A percentile compares a stretch with the other conserved stretches of the same genome.
phyloP scores from a whole-genome alignment of 2,113 vertebrate species.

The Sialia sialis region DNA sequence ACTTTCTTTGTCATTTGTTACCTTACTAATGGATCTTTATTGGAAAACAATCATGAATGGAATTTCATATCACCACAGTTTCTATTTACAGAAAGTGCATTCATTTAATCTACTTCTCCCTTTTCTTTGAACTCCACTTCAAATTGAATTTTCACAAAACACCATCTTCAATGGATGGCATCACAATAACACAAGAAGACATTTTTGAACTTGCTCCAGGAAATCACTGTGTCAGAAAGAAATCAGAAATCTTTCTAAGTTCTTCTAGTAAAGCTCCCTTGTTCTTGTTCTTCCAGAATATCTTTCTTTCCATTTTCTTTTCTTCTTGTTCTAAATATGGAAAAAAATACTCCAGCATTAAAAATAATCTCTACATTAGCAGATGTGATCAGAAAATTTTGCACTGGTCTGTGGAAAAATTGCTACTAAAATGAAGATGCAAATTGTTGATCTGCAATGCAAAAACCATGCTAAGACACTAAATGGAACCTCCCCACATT shows the following conservation, averaged over 20 bases:
- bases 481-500: neutral
- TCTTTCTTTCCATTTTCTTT: neutral
- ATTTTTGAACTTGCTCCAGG: neutral
- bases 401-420: neutral
- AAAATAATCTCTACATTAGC: neutral
- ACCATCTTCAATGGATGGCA: neutral
- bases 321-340: neutral
- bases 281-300: neutral
- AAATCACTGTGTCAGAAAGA: neutral
- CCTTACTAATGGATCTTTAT: neutral
- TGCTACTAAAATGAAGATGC: neutral
- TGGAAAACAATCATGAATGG: neutral
- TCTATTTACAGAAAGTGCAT: neutral
- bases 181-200: neutral
- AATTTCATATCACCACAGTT: neutral
- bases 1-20: neutral
- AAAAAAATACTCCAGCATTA: neutral
- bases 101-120: neutral
- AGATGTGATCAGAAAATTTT: neutral
- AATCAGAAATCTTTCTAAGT: neutral
- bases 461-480: neutral
- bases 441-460: neutral
- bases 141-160: neutral
- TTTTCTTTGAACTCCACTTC: neutral
- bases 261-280: neutral